Evolutionary conservation across 2,113 vertebrate genomes (phyloP).

Genomic region (Catharus bicknelli): DNA sequence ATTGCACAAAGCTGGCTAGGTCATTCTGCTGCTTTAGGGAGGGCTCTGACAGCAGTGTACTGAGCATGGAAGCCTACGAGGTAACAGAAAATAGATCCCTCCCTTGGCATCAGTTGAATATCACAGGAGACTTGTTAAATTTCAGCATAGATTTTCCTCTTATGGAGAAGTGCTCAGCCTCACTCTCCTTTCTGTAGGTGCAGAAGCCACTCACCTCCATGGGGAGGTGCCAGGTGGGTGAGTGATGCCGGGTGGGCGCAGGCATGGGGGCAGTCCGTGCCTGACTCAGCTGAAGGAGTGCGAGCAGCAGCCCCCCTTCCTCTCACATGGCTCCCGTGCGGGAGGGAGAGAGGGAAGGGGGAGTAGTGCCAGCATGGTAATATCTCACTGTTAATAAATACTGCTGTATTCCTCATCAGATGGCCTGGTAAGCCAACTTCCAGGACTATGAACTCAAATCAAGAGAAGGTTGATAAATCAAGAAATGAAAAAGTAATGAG

Average conservation of each 20-base stretch:
- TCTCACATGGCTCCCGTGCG: not conserved
- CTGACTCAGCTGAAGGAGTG: constrained; percentile 53
- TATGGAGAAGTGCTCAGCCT: constrained; percentile 14
- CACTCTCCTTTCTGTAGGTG: constrained; percentile 25
- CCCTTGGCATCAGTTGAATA: not conserved
- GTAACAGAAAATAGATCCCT: not conserved
- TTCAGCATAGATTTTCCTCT: constrained; percentile 23
- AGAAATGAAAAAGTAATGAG: not conserved
- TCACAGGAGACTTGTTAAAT: constrained; percentile 21
- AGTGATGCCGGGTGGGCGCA: not conserved
- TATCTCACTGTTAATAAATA: not conserved
- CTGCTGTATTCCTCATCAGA: constrained; percentile 37
- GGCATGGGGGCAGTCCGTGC: not conserved
- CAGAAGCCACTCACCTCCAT: constrained; percentile 20
- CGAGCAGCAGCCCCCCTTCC: not conserved
- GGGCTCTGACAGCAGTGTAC: not conserved
- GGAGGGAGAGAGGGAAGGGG: not conserved
- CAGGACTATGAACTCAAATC: not conserved
- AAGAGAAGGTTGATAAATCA: constrained; percentile 1
- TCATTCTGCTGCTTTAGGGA: not conserved
- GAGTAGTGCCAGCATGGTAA: not conserved
- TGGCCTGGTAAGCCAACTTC: constrained; percentile 21
- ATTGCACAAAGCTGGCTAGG: not conserved
- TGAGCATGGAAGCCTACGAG: not conserved
- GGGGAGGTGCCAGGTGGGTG: not conserved